phyloP scores from a whole-genome alignment of 2,113 vertebrate genomes.

The Euleptes europaea region DNA sequence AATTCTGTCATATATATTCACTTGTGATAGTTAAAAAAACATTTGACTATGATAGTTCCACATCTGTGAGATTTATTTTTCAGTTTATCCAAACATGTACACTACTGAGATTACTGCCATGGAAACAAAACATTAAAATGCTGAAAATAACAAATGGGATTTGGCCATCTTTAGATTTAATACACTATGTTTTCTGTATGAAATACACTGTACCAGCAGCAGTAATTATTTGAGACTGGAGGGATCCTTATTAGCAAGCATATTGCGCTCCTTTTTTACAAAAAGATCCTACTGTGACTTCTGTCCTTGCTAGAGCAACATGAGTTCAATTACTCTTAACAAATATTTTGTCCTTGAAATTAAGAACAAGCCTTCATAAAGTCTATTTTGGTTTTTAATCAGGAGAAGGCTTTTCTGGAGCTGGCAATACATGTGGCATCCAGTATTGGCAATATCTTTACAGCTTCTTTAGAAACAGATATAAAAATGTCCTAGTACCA shows the following conservation, averaged over 20 bases:
- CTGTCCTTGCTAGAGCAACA: background rate
- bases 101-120: slow-evolving; percentile 60
- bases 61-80: slow-evolving; percentile 51
- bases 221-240: slow-evolving; percentile 46
- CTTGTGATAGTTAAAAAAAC: background rate
- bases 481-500: background rate
- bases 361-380: background rate
- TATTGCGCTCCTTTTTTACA: slow-evolving; percentile 50
- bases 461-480: slow-evolving; percentile 6
- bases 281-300: slow-evolving; percentile 6
- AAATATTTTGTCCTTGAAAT: slow-evolving; percentile 3
- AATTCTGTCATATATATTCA: background rate
- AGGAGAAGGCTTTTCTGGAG: background rate
- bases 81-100: slow-evolving; percentile 32
- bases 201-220: slow-evolving; percentile 39
- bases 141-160: slow-evolving; percentile 54
- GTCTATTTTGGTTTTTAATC: slow-evolving; percentile 15
- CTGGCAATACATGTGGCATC: slow-evolving; percentile 1
- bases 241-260: slow-evolving; percentile 42
- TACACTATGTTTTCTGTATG: slow-evolving; percentile 8
- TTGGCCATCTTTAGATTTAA: slow-evolving; percentile 53
- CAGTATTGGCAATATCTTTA: rapidly evolving
- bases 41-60: slow-evolving; percentile 42
- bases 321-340: background rate
- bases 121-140: slow-evolving; percentile 52